These are phyloP conservation scores for Lateolabrax maculatus DNA, from an alignment of 2,797 vertebrate genomes.

Conservation along the genomic window DNA sequence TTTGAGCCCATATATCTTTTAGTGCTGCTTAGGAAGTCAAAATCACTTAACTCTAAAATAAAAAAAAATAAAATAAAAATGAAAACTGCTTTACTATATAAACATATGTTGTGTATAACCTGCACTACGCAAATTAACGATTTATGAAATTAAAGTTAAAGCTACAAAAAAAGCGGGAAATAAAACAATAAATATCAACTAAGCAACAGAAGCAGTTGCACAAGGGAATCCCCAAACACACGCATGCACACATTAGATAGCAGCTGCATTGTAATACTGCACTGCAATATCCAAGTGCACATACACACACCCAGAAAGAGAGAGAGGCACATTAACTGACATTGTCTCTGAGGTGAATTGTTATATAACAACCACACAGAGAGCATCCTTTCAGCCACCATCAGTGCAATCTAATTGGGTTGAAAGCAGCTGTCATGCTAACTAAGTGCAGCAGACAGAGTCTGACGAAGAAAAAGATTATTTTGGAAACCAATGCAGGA, in stretches of 20 bases:
- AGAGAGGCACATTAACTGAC: slow-evolving; percentile 52
- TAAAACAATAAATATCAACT: slow-evolving; percentile 13
- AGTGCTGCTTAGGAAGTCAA: background rate
- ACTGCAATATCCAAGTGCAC: slow-evolving; percentile 25
- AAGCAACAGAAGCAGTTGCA: slow-evolving; percentile 22
- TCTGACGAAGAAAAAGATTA: slow-evolving; percentile 56
- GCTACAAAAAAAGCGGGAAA: background rate
- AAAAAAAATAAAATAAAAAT: background rate
- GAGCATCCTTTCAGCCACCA: slow-evolving; percentile 64
- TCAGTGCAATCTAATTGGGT: slow-evolving; percentile 73
- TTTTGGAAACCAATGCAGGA: slow-evolving; percentile 67
- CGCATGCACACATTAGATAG: slow-evolving; percentile 40
- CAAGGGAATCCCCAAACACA: slow-evolving; percentile 64
- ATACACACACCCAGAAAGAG: slow-evolving; percentile 10
- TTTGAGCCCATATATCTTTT: background rate
- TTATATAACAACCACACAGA: slow-evolving; percentile 66
- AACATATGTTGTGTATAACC: background rate
- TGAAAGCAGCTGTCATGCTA: slow-evolving; percentile 75
- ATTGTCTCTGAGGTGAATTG: slow-evolving; percentile 64
- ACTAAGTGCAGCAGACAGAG: slow-evolving; percentile 61
- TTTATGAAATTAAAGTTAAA: background rate
- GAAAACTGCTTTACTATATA: background rate
- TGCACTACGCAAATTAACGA: background rate
- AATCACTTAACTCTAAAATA: no score
- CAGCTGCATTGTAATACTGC: slow-evolving; percentile 52